Conservation (phyloP, 2,888 invertebrate genomes). For the Lasioglossum vierecki region DNA sequence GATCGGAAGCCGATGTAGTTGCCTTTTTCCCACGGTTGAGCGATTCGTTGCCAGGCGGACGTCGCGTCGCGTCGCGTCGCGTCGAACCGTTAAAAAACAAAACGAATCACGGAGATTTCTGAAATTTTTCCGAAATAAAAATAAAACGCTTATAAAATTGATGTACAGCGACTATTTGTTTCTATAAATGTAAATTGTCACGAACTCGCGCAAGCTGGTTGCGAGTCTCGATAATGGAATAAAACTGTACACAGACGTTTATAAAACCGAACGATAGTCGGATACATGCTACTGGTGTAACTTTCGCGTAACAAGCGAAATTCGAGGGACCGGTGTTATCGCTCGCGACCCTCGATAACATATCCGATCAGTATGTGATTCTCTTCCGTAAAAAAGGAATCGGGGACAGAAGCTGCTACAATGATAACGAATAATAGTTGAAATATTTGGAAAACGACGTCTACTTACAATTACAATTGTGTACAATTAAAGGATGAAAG, state of each 20-base stretch:
- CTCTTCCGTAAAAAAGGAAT: background rate
- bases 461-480: background rate
- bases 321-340: background rate
- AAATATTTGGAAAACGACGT: background rate
- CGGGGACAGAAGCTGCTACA: background rate
- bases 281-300: background rate
- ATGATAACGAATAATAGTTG: background rate
- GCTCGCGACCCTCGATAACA: constrained; percentile 10
- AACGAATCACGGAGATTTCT: background rate
- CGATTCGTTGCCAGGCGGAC: background rate
- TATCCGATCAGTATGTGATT: background rate
- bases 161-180: too few species aligned
- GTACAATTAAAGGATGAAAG: too few species aligned
- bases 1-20: background rate
- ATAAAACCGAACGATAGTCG: background rate
- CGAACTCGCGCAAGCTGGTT: background rate
- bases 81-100: background rate
- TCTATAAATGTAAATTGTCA: background rate
- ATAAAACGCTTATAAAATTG: too few species aligned
- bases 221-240: background rate
- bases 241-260: background rate
- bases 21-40: background rate
- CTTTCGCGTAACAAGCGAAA: background rate
- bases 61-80: background rate
- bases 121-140: too few species aligned